phyloP scores from a whole-genome alignment of 2,797 vertebrate genomes.

The Acipenser transmontanus region DNA sequence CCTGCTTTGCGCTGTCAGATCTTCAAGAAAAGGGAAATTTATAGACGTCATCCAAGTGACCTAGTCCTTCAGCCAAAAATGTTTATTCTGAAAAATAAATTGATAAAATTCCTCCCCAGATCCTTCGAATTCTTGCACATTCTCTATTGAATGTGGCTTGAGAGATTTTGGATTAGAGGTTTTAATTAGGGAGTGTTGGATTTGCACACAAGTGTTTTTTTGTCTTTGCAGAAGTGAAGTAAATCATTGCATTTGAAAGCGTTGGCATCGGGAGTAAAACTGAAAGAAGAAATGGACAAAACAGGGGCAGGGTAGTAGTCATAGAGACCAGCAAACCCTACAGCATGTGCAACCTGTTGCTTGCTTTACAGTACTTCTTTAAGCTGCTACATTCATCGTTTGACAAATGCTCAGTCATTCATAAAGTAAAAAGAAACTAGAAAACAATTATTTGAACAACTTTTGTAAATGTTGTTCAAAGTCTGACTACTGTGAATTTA shows the following conservation, averaged over 20 bases:
- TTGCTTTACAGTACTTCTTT: neutral
- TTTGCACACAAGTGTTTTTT: too few relatives aligned
- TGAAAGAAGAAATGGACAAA: conserved; percentile 13
- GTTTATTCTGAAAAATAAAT: conserved; percentile 8
- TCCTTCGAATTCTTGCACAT: conserved; percentile 6
- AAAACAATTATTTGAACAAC: too few relatives aligned
- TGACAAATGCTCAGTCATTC: too few relatives aligned
- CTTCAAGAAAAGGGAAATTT: conserved; percentile 16
- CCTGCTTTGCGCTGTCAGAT: conserved; percentile 15
- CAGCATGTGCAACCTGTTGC: conserved; percentile 12
- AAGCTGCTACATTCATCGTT: too few relatives aligned
- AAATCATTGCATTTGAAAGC: conserved; percentile 22
- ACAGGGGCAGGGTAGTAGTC: conserved; percentile 15
- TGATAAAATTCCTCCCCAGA: conserved; percentile 9
- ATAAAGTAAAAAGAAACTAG: too few relatives aligned
- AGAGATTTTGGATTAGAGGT: neutral
- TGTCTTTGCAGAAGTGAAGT: conserved; percentile 14
- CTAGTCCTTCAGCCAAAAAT: conserved; percentile 12
- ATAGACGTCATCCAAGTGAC: conserved; percentile 15
- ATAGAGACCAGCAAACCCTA: conserved; percentile 14
- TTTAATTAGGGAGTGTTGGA: conserved; percentile 23
- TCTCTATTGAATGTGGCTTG: conserved; percentile 19
- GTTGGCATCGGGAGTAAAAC: conserved; percentile 14
- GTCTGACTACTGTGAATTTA: too few relatives aligned
- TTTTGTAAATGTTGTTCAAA: too few relatives aligned